Base-by-base conservation (phyloP, 2,888 invertebrate genomes). In the Cremastinae sp. region DNA sequence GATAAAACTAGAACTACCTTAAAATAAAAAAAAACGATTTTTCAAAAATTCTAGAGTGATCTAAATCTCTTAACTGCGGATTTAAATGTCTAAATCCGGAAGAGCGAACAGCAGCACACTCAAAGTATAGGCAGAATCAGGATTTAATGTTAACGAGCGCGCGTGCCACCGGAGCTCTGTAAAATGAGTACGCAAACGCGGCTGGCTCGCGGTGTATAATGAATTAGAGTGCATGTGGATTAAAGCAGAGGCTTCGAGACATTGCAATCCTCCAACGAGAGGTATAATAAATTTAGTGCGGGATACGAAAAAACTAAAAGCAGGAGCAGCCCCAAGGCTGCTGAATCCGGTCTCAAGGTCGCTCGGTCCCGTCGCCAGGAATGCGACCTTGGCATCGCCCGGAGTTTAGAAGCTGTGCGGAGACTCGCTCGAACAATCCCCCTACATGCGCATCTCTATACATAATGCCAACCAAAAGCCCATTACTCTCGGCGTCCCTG, bases 371-470 rank as follows among this genome's bases (percentile, higher is more conserved):
- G 75, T 68, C 74, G 75, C 72, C 74, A 59, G 72, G 78, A 75
- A 78, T 78, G 75, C 71, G 72, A 75, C 78, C 78, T 78, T 78
- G 71, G 68, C 59, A 69, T 76, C 78, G n/a, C n/a, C n/a, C n/a
- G 68, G 28, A 68, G 78, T 75, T 75, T 78, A 78, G 78, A 69
- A 41, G 68, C 64, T 49, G 64, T 68, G 65, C 22, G 12, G 47
- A 47, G 65, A 36, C 65, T 73, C 68, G 41, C 54, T 62, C 28
- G 56, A 56, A 43, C 61, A 49, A 62, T 56, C 18, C 56, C 22
- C 12, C 74, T 36, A 28, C n/a, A n/a, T n/a, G n/a, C n/a, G n/a
- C n/a, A n/a, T n/a, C n/a, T n/a, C 22, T 59, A 61, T 54, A 28
- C n/a, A 45, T 41, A 41, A 20, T 56, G 56, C 49, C 49, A 62